phyloP scores from a whole-genome alignment of 2,797 vertebrate species.

The Mus minutoides region DNA sequence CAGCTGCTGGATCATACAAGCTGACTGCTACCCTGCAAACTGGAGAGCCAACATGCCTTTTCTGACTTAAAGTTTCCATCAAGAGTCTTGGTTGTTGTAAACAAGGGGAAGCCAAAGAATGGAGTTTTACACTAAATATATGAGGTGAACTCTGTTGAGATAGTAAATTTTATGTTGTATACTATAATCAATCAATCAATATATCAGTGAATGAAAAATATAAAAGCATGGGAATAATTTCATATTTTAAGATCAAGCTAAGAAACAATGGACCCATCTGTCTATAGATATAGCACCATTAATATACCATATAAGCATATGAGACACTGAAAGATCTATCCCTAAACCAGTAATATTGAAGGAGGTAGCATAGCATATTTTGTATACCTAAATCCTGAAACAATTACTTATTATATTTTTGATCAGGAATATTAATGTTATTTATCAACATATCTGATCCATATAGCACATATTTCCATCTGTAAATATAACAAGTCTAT shows the following conservation, averaged over 20 bases:
- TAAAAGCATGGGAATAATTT: neutral
- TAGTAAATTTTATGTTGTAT: neutral
- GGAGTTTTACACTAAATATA: neutral
- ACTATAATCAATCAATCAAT: neutral
- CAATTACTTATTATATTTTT: neutral
- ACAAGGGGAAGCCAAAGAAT: neutral
- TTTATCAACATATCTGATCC: neutral
- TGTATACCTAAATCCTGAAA: conserved; percentile 8
- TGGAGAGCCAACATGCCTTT: neutral
- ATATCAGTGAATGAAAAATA: neutral
- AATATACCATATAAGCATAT: neutral
- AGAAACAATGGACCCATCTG: neutral
- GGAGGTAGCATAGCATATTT: neutral
- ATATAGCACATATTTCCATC: neutral
- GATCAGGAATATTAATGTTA: neutral
- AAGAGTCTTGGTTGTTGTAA: neutral
- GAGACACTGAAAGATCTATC: neutral
- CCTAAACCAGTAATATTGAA: conserved; percentile 14
- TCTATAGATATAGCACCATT: neutral
- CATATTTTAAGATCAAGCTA: conserved; percentile 5
- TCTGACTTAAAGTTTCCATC: neutral
- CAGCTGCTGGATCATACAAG: neutral
- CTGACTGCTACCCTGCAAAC: neutral
- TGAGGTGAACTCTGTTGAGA: neutral
- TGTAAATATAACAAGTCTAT: neutral